phyloP scores from a whole-genome alignment of 2,888 invertebrate species.

The Asteroscopus sphinx region DNA sequence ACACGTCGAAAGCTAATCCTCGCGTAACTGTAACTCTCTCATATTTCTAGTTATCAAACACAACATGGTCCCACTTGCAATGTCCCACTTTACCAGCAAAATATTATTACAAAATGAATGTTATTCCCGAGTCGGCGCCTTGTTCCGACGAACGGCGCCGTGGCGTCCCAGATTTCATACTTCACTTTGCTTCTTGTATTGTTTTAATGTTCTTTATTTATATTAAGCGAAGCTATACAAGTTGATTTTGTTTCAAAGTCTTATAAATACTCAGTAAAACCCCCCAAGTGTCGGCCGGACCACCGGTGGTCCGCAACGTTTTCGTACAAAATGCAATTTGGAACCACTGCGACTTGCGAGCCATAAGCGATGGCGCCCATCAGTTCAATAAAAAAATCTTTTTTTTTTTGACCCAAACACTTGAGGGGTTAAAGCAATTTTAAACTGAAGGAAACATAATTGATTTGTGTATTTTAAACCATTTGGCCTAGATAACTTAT shows the following conservation, averaged over 20 bases:
- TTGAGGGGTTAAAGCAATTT: neutral
- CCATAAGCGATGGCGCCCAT: no score
- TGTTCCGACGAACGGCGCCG: constrained; percentile 23
- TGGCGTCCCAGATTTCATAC: constrained; percentile 42
- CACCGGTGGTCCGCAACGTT: no score
- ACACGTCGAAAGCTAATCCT: constrained; percentile 25
- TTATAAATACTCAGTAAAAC: no score
- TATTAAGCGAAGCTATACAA: constrained; percentile 15
- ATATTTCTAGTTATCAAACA: constrained; percentile 19
- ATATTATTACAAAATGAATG: constrained; percentile 33
- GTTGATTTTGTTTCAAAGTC: neutral
- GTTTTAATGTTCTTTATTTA: constrained; percentile 29
- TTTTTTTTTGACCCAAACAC: no score
- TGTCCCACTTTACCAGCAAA: constrained; percentile 34
- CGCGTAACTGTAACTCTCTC: constrained; percentile 33
- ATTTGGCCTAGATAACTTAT: no score
- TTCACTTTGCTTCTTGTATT: constrained; percentile 17
- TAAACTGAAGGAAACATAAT: neutral
- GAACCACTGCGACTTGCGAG: no score
- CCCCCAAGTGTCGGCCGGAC: no score
- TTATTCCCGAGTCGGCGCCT: constrained; percentile 27
- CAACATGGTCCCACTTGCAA: constrained; percentile 28
- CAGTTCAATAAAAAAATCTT: no score
- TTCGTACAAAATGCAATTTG: no score
- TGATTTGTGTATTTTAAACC: neutral